These are phyloP conservation scores for Brenthis ino DNA, from an alignment of 2,888 invertebrate genomes.

Conservation along the genomic window DNA sequence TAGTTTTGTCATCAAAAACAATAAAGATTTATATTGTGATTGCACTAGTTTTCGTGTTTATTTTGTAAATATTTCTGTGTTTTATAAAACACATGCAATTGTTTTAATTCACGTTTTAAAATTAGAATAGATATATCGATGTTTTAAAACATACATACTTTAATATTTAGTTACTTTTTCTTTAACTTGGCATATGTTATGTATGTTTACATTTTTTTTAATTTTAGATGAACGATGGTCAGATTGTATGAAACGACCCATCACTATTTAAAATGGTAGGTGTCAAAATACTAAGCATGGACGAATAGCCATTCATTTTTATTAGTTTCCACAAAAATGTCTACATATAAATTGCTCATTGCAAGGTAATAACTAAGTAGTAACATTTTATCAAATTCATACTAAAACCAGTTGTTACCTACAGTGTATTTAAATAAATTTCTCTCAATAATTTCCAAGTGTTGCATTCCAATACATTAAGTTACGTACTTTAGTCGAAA, in stretches of 20 bases:
- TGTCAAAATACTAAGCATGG: too few relatives aligned
- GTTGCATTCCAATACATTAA: conserved; percentile 12
- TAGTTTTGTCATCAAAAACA: conserved; percentile 1
- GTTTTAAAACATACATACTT: too few relatives aligned
- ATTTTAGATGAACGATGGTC: too few relatives aligned
- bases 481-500: conserved; percentile 10
- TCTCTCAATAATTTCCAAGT: conserved; percentile 14
- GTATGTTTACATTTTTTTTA: too few relatives aligned
- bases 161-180: too few relatives aligned
- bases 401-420: conserved; percentile 4
- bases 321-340: too few relatives aligned
- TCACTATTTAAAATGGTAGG: too few relatives aligned
- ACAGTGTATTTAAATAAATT: conserved; percentile 9
- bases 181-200: too few relatives aligned
- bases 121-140: neutral
- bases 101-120: neutral
- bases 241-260: too few relatives aligned
- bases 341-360: too few relatives aligned
- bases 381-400: conserved; percentile 1
- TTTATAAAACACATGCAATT: neutral
- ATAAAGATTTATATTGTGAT: neutral
- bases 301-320: too few relatives aligned
- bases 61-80: conserved; percentile 1
- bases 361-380: neutral
- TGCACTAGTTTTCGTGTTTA: conserved; percentile 6